Base-by-base conservation (phyloP, 2,113 vertebrate species). In the Xyrauchen texanus region DNA sequence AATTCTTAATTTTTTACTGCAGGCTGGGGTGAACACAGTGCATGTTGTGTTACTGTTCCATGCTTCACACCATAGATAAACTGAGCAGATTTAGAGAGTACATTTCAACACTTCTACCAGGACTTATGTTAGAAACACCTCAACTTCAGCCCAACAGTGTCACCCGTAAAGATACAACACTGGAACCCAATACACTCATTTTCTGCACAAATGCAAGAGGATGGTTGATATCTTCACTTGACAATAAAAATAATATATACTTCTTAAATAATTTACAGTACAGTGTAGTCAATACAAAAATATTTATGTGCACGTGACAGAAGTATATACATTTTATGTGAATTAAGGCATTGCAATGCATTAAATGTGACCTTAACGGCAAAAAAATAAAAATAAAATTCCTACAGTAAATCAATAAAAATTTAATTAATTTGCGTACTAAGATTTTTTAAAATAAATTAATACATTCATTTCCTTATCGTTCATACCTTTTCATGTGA, bases 1-100 rank as follows among this genome's bases (percentile, higher is more conserved):
- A 91, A 91, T 91, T 91, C 88, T 92, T 11, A 78, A 85, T 88
- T 80, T 87, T 89, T 91, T 89, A 90, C 88, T 86, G 88, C 88
- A 84, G 87, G 73, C 84, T 84, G 82, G 88, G 88, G 86, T 88
- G 88, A 87, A 88, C 87, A 85, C 86, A 89, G 89, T 86, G 85
- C 88, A 85, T 72, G 78, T 87, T 85, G 72, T 90, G 92, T 90
- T 92, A 89, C 91, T 90, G 84, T 86, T 84, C 84, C 81, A 84
- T 90, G 82, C 82, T 85, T 85, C 90, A 90, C 89, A 53, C 81
- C 90, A 88, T 87, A 90, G 87, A 90, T 88, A 88, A 89, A 87
- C 86, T 84, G 86, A 68, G 87, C 86, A 90, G 86, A 92, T 91
- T 93, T 91, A 90, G 73, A 83, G 87, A 89, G 81, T 78, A 82